Base-by-base conservation (phyloP, 2,797 vertebrate species). In the Acrossocheilus wenchowensis region DNA sequence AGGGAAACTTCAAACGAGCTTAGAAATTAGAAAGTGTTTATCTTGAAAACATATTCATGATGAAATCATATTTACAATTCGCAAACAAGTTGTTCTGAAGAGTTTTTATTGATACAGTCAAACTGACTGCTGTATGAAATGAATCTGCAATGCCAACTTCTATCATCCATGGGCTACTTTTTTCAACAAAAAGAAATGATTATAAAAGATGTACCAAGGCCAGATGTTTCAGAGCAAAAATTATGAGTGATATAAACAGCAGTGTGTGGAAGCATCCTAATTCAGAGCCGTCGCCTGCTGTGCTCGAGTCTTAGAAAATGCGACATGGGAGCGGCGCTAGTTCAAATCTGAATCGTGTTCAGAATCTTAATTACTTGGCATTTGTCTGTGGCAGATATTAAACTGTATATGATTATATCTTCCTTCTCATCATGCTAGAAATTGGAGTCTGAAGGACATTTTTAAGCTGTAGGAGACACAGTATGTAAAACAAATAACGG, bases 341-440 rank as follows among this genome's bases (percentile, higher is more conserved):
- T 87, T 88, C 43, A 39, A 71, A 86, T 81, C 19, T 17, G 15
- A 43, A 39, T 41, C 77, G 21, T 79, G 85, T 72, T 57, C 21
- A 11, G 83, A 86, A 90, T 89, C 74, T 83, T 86, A 90, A 90
- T 83, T 48, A 48, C 77, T 74, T 68, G 34, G 74, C 74, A 77
- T 85, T 85, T 71, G 83, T 85, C 74, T 71, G 52, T 23, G 12
- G 68, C 41, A 72, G 64, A 87, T 87, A 84, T 84, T 80, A 84
- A 60, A 69, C 66, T 71, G 34, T 45, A n/a, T 36, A 30, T 77
- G 74, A 71, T 41, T 60, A 54, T 36, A 54, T 68, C 73, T 26
- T 30, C 36, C 36, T 54, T 26, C 62, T 45, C 74, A 78, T 77
- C 72, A 21, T 15, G 6, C 60, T 41, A 75, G 45, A 84, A 75